Conservation (phyloP, 2,797 vertebrate genomes). For the Anomalospiza imberbis region DNA sequence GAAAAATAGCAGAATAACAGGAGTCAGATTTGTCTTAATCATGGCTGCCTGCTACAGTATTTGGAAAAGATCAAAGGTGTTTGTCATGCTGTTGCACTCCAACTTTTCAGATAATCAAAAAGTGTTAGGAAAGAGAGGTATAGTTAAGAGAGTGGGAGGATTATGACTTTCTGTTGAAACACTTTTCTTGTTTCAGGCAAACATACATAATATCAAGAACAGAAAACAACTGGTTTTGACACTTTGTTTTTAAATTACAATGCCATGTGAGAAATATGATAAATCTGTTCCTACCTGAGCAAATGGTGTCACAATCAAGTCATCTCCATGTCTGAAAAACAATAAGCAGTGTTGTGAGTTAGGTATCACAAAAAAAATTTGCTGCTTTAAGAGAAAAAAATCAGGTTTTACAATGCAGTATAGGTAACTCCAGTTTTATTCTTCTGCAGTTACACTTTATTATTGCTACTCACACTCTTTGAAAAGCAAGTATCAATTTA, state of each 20-base stretch:
- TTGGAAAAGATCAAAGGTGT: neutral
- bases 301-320: constrained; percentile 99
- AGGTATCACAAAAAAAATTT: neutral
- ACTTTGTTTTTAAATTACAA: neutral
- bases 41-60: neutral
- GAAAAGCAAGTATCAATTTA: neutral
- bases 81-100: neutral
- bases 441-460: neutral
- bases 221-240: neutral
- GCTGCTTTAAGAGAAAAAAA: neutral
- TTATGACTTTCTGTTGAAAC: neutral
- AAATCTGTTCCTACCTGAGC: constrained; percentile 86
- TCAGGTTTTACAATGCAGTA: neutral
- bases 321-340: constrained; percentile 96
- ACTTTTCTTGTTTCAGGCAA: neutral
- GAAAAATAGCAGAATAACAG: neutral
- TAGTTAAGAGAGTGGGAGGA: neutral
- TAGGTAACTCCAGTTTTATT: neutral
- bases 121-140: neutral
- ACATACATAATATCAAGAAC: neutral
- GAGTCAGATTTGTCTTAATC: neutral
- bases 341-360: constrained; percentile 49
- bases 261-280: neutral
- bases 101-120: neutral
- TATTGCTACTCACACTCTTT: neutral